phyloP scores from a whole-genome alignment of 2,888 invertebrate genomes.

The Ormyrus pomaceus region DNA sequence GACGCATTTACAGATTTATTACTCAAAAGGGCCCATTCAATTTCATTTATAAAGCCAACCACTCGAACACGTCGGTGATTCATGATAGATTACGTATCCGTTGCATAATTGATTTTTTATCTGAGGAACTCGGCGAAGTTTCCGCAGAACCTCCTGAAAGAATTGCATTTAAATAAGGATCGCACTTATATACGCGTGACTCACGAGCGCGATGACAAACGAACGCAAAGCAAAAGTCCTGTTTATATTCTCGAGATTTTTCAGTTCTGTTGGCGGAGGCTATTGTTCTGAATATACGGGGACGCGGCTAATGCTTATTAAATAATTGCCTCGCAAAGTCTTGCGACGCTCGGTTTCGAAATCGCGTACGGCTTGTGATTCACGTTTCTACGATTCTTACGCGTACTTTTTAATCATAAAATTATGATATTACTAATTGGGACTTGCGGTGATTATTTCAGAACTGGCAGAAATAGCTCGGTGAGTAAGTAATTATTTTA shows the following conservation, averaged over 20 bases:
- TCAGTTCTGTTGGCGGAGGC: neutral
- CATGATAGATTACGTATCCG: neutral
- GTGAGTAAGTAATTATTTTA: too few relatives aligned
- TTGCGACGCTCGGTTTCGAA: too few relatives aligned
- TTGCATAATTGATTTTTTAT: constrained; percentile 3
- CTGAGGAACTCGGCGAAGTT: neutral
- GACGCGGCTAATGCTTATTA: too few relatives aligned
- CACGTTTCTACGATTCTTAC: too few relatives aligned
- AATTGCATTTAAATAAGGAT: constrained; percentile 15
- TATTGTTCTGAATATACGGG: neutral
- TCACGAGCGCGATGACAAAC: constrained; percentile 16
- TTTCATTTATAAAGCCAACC: neutral
- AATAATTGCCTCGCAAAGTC: too few relatives aligned
- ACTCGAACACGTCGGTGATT: constrained; percentile 11
- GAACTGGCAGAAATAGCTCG: too few relatives aligned
- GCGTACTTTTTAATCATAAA: too few relatives aligned
- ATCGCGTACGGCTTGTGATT: too few relatives aligned
- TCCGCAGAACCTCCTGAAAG: neutral
- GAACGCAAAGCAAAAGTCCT: neutral
- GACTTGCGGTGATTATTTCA: too few relatives aligned
- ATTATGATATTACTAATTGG: too few relatives aligned
- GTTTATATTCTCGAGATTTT: constrained; percentile 13
- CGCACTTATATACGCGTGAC: constrained; percentile 1
- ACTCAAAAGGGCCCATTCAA: neutral
- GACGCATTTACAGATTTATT: neutral